Base-by-base conservation (phyloP, 2,888 invertebrate species). In the Drosophila meridionalis region DNA sequence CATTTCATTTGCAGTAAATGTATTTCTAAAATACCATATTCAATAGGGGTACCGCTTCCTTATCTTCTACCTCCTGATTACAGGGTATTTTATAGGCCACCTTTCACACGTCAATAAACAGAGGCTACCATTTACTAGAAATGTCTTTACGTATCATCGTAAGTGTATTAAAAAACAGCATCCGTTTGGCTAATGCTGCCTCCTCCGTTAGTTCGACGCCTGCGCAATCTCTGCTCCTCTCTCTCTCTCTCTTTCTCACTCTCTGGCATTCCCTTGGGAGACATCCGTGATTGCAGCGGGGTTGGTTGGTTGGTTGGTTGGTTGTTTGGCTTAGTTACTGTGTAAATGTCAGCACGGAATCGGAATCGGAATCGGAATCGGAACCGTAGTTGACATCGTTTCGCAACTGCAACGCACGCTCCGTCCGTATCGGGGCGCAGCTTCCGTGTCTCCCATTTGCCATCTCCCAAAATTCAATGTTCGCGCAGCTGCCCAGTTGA, bases 301-400 rank as follows among this genome's bases (percentile, higher is more conserved):
- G 28, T 55, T 52, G 52, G 34, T 47, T 28, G 45, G 20, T 5
- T 62, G 43, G 20, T 20, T 20, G 20, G 1, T 65, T 42, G 70
- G 71, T 69, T 69, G 69, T 65, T 72, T 69, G 85, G 68, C 50
- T 34, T 52, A 11, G 38, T 38, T 78, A 85, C 62, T 87, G 81
- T 82, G 84, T 76, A 77, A 83, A 81, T 84, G 90, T 80, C 88
- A 83, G 90, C 80, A 81, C 71, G 52, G 52, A 52, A 52, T 52
- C 52, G 52, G 36, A 52, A 52, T 20, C n/a, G n/a, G n/a, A n/a
- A n/a, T 48, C 30, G 85, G 85, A 88, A 78, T 52, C 20, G 86
- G 86, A 89, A 78, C 82, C 83, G 78, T 80, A 76, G 89, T 83
- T 89, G 82, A 82, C 89, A 90, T 84, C 82, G 79, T 83, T 82